Conservation (phyloP, 2,888 invertebrate species). For the Conomelus anceps region DNA sequence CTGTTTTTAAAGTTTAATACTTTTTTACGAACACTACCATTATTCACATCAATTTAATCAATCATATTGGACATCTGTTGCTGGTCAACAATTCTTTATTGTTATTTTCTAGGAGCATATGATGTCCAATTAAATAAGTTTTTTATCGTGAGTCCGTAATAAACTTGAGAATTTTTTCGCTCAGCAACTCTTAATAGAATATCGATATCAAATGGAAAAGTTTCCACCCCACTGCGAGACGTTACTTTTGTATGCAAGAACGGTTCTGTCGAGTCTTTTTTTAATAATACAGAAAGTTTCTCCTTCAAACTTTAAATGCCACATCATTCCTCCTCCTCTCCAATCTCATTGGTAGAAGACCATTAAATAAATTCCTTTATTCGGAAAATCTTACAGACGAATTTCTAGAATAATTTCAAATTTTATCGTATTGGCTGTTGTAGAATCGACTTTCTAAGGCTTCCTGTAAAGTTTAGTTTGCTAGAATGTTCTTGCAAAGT, state of each 20-base stretch:
- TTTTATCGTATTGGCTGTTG: not conserved
- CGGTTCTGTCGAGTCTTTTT: not conserved
- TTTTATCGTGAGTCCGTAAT: not conserved
- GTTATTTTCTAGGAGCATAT: too few species aligned
- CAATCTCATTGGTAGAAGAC: not conserved
- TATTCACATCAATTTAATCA: too few species aligned
- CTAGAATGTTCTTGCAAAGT: not conserved
- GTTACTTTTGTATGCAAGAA: not conserved
- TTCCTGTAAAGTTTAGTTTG: not conserved
- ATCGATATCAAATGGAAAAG: not conserved
- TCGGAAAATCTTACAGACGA: not conserved
- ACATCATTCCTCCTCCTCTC: not conserved
- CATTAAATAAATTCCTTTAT: not conserved
- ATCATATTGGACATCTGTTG: too few species aligned
- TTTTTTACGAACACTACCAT: too few species aligned
- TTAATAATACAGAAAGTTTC: not conserved
- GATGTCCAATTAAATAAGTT: not conserved
- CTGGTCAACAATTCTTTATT: too few species aligned
- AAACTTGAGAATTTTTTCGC: not conserved
- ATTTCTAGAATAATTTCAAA: not conserved
- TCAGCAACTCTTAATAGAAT: not conserved
- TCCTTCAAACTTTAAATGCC: not conserved
- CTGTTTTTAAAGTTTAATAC: too few species aligned
- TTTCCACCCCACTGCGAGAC: not conserved
- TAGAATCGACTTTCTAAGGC: not conserved